These are phyloP conservation scores for Bolinopsis microptera DNA, from an alignment of 37 sponge, comb jelly and placozoan genomes.

Conservation along the genomic window DNA sequence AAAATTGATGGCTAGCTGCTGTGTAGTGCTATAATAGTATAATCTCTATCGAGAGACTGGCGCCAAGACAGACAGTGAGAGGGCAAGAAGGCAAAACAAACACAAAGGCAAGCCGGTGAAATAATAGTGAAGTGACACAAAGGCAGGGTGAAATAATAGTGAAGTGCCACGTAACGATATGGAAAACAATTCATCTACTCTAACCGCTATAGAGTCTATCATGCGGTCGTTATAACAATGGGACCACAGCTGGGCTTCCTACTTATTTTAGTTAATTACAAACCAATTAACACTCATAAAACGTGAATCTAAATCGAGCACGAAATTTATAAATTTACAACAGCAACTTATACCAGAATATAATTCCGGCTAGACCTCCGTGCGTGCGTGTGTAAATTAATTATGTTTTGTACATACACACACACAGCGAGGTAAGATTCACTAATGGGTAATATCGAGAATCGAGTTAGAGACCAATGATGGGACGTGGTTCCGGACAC, in stretches of 20 bases:
- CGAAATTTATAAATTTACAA: background rate
- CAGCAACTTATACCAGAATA: background rate
- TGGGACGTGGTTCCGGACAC: background rate
- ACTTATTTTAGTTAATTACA: background rate
- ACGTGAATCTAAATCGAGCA: background rate
- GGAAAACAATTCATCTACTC: no score
- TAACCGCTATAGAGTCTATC: no score
- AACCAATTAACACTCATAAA: background rate
- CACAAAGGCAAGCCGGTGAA: no score
- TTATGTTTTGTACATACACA: background rate
- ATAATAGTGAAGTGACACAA: no score
- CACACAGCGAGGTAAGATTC: background rate
- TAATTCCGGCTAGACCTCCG: background rate
- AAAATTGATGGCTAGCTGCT: background rate
- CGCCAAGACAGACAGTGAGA: background rate
- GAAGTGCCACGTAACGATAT: no score
- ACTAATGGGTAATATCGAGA: background rate
- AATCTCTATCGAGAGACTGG: background rate
- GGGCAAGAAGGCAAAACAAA: background rate
- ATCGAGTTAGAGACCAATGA: background rate
- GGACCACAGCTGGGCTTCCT: no score
- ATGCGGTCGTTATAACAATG: no score
- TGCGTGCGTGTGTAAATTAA: background rate
- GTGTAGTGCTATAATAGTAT: background rate
- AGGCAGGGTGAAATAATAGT: no score